Conservation (phyloP, 92 coral and sea anemone genomes). For the Scolanthus callimorphus region DNA sequence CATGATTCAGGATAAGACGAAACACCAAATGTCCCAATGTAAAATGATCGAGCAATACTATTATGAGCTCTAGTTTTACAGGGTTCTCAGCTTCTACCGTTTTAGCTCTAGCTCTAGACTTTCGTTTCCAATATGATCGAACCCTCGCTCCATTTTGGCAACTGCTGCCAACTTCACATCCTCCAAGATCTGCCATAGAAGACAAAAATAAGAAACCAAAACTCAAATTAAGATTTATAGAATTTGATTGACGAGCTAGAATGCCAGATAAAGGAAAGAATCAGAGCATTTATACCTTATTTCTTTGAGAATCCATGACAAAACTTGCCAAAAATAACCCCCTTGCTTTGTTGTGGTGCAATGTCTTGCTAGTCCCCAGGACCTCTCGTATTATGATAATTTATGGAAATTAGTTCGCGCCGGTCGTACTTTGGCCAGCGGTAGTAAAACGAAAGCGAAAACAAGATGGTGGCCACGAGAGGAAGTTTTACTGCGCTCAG, state of each 20-base stretch:
- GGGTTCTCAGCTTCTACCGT: not conserved
- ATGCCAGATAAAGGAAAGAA: not conserved
- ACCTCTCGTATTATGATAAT: not conserved
- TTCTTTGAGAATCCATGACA: conserved; percentile 3
- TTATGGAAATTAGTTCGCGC: not conserved
- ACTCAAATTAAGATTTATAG: not conserved
- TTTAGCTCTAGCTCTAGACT: not conserved
- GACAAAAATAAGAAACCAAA: not conserved
- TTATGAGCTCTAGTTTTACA: not conserved
- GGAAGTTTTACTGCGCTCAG: no score
- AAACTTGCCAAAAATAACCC: conserved; percentile 14
- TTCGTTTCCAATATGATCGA: not conserved
- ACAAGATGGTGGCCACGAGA: not conserved
- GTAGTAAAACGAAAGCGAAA: not conserved
- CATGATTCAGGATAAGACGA: not conserved
- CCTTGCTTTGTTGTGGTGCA: conserved; percentile 33
- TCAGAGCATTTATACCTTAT: conserved; percentile 6
- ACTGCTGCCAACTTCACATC: not conserved
- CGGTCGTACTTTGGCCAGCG: not conserved
- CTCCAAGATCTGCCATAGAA: conserved; percentile 10
- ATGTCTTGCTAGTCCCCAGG: conserved; percentile 1
- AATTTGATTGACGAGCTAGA: not conserved
- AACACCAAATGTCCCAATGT: not conserved
- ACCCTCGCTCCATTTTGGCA: not conserved
- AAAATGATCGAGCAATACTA: not conserved